Evolutionary conservation across 2,888 invertebrate species (phyloP), one percentile per base, ranked within the genome.

Genomic region (Dusona sp.): DNA sequence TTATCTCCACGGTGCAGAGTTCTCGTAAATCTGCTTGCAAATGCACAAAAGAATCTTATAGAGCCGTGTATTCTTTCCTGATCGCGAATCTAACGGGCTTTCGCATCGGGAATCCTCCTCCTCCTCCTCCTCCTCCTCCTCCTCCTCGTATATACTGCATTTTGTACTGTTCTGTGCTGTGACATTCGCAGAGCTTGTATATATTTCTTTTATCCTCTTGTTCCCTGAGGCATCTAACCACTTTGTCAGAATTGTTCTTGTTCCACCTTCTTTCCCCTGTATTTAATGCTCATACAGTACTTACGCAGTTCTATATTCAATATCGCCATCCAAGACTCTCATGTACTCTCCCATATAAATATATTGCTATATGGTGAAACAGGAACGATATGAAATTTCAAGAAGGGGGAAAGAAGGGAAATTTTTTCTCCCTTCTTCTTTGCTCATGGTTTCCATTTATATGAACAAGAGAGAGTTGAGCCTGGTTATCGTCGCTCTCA

Each of bases 401-500:
- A 33, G 54, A 65, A 45, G 67, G 67, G 67, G 67, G 22, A 42
- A 78, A 54, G 54, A 57, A 54, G 22, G 13, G 13, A 3, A 4
- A 42, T 65, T 25, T 79, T 67, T 67, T 45, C 22, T 79, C 42
- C 65, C 48, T 57, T 38, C 36, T n/a, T 72, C 51, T 25, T 74
- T 48, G 25, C 54, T 45, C 67, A 74, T 19, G 45, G 57, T 57
- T 42, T 68, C 61, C 57, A 38, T 74, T 16, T 48, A 73, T 78
- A 72, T 74, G 48, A 57, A 38, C 22, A 83, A 74, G 68, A 78
- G 74, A 73, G 72, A 38, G 64, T 57, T 3, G 48, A 78, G 48
- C 45, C 67, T 74, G 73, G 67, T 79, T 79, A 84, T 84, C 79
- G 57, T 68, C 79, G 25, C 68, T 74, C 80, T 80, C 80, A 65